Evolutionary conservation across 2,797 vertebrate genomes (phyloP).

Genomic region (Crypturellus tataupa): DNA sequence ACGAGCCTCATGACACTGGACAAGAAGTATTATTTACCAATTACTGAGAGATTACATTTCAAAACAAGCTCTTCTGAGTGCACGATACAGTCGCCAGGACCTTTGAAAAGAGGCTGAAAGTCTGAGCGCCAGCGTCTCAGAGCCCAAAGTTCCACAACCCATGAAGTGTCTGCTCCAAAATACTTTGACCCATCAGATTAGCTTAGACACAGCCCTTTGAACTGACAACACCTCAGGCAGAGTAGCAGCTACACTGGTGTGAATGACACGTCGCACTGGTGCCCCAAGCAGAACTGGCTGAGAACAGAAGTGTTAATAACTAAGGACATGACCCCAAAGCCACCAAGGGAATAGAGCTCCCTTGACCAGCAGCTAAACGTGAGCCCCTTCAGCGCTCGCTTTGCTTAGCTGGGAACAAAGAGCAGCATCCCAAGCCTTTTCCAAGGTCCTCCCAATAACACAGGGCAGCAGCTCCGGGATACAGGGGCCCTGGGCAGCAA

Average conservation of each 20-base stretch:
- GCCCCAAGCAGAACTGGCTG: background rate
- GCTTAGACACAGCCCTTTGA: constrained; percentile 27
- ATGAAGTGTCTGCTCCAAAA: background rate
- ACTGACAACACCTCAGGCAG: background rate
- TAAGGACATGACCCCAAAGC: background rate
- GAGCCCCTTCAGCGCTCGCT: background rate
- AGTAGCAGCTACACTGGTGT: background rate
- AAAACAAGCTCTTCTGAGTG: constrained; percentile 4
- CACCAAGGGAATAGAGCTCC: background rate
- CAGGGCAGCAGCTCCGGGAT: background rate
- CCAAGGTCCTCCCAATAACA: background rate
- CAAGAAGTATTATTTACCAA: background rate
- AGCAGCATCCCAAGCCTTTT: background rate
- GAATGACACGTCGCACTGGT: background rate
- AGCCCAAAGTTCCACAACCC: constrained; percentile 42
- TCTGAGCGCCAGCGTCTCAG: background rate
- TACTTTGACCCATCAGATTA: constrained; percentile 29
- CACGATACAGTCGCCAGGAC: background rate
- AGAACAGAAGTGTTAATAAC: constrained; percentile 5
- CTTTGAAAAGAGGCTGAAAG: constrained; percentile 51
- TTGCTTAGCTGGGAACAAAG: constrained; percentile 38
- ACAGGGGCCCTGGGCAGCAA: background rate
- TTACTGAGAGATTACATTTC: background rate
- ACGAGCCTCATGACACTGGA: constrained; percentile 17
- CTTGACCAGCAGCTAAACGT: background rate